phyloP scores from a whole-genome alignment of 1,140 invertebrate genomes.

The Andricus grossulariae region DNA sequence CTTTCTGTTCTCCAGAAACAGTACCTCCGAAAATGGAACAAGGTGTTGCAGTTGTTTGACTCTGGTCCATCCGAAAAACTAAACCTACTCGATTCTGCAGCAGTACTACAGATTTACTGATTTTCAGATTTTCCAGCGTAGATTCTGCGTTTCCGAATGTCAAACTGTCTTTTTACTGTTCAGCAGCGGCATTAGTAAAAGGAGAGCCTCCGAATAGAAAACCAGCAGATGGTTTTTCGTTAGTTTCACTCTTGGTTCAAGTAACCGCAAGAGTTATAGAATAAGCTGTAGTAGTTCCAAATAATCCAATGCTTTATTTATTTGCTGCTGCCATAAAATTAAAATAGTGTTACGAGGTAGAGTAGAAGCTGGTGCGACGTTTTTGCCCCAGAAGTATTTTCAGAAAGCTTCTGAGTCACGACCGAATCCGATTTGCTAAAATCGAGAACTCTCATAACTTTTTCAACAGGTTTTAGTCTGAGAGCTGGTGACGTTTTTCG shows the following conservation, averaged over 20 bases:
- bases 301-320: background rate
- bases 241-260: too few relatives aligned
- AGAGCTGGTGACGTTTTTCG: too few relatives aligned
- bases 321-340: background rate
- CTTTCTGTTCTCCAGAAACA: too few relatives aligned
- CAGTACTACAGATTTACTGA: constrained; percentile 56
- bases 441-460: background rate
- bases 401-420: background rate
- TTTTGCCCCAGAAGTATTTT: background rate
- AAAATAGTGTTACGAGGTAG: background rate
- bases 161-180: constrained; percentile 14
- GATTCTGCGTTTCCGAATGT: constrained; percentile 6
- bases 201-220: constrained; percentile 39
- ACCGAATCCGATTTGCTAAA: background rate
- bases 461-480: background rate
- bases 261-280: background rate
- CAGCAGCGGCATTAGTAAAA: background rate
- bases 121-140: constrained; percentile 57
- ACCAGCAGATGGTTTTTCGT: too few relatives aligned
- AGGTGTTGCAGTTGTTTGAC: constrained; percentile 15
- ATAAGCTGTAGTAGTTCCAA: background rate
- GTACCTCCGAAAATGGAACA: too few relatives aligned
- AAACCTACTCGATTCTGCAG: background rate
- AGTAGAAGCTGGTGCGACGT: background rate
- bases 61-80: constrained; percentile 9